Percentiles rank a stretch among this genome's conserved stretches.
Conservation (phyloP, 2,797 vertebrate genomes). For the Mus spretus region DNA sequence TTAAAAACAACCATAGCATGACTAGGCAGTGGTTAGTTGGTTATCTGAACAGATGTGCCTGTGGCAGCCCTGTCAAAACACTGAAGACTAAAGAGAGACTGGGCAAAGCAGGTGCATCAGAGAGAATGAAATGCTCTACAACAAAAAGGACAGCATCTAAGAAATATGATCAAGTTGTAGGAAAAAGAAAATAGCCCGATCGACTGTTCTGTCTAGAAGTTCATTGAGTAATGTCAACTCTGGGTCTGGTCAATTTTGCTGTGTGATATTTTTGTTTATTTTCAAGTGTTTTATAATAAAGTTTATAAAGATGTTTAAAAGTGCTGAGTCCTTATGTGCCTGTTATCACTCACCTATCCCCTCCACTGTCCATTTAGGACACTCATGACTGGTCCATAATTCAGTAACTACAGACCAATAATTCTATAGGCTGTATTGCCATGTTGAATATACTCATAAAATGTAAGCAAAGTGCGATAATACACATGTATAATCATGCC, state of each 20-base stretch:
- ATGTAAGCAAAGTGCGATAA: neutral
- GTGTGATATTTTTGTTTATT: neutral
- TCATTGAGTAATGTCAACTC: neutral
- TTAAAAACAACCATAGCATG: neutral
- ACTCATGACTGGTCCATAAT: neutral
- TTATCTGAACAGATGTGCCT: neutral
- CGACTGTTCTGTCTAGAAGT: neutral
- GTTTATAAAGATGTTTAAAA: neutral
- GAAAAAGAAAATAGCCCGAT: neutral
- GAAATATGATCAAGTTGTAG: neutral
- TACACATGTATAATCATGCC: neutral
- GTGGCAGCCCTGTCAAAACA: neutral
- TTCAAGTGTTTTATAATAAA: neutral
- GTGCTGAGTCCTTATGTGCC: neutral
- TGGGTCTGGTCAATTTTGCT: neutral
- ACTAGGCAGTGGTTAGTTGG: neutral
- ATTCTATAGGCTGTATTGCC: conserved; percentile 18
- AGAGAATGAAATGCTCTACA: neutral
- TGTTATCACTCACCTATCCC: neutral
- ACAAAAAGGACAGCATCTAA: neutral
- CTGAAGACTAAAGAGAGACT: neutral
- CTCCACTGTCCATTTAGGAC: neutral
- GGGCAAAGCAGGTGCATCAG: neutral
- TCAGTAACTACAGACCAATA: neutral
- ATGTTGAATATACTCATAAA: neutral